Base-by-base conservation (phyloP, 2,888 invertebrate species). In the Eulithis prunata region DNA sequence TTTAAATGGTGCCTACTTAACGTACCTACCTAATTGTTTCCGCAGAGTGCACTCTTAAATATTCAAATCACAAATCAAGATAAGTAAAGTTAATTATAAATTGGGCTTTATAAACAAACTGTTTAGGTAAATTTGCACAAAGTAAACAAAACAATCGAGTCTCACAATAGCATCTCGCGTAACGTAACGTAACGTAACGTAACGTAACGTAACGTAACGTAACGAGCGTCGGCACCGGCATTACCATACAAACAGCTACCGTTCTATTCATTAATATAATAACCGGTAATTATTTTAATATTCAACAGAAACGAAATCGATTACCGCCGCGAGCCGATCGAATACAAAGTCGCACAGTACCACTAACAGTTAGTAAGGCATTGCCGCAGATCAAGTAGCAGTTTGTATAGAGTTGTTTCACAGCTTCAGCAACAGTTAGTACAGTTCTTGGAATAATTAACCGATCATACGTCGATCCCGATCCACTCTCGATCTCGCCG, bases 401-500 rank as follows among this genome's bases (percentile, higher is more conserved):
- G 61, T 64, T 43, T 32, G 64, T 64, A 52, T 2, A 8, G 55
- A 6, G 46, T 7, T 11, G 52, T 28, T 45, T 61, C 53, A 38
- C 64, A 57, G 53, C 54, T 36, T n/a, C 53, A 28, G 36, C 12
- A 54, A 41, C 58, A 43, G 62, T 57, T 56, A 57, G 62, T 53
- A 64, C 63, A 63, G 63, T 47, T 70, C 58, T 68, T 62, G 61
- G 68, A 64, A 79, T 78, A 82, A 86, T 86, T 82, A 86, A 79
- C 82, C 78, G 82, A 84, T 86, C 85, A 82, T 80, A 77, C 76
- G 77, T 83, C 80, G 78, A 79, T 84, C 82, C 81, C 78, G 80
- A 76, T 78, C 80, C 86, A 88, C 88, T 89, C 83, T 89, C 85
- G 83, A 79, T 89, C 78, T 84, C 85, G 75, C 70, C 77, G 81